phyloP scores from a whole-genome alignment of 2,797 vertebrate genomes.

The Cossypha polioptera region DNA sequence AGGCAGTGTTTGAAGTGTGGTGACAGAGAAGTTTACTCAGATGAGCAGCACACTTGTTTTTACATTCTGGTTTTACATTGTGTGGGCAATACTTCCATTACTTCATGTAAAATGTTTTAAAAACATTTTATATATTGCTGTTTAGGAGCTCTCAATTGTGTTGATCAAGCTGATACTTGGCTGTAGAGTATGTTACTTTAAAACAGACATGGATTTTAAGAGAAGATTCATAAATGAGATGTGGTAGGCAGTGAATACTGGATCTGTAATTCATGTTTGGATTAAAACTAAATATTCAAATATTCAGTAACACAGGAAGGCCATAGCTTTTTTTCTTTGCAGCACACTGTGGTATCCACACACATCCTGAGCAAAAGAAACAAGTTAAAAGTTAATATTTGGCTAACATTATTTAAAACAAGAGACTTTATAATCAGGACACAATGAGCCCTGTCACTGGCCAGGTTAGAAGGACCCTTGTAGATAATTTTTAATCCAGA shows the following conservation, averaged over 20 bases:
- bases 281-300: neutral
- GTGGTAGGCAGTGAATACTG: neutral
- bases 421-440: neutral
- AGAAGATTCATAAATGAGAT: neutral
- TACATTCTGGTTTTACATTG: neutral
- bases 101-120: neutral
- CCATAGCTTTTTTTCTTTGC: neutral
- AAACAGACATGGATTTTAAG: neutral
- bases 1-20: neutral
- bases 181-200: neutral
- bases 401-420: neutral
- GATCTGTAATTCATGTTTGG: neutral
- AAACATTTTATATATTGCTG: neutral
- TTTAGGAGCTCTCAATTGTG: neutral
- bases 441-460: neutral
- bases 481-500: neutral
- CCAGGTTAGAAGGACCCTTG: neutral
- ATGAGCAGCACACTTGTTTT: neutral
- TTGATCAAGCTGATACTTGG: neutral
- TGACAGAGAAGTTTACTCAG: neutral
- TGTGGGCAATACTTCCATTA: neutral
- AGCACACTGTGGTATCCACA: neutral
- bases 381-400: neutral
- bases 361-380: neutral
- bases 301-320: neutral